Conservation (phyloP, 2,113 vertebrate species). For the Marmota flaviventris region DNA sequence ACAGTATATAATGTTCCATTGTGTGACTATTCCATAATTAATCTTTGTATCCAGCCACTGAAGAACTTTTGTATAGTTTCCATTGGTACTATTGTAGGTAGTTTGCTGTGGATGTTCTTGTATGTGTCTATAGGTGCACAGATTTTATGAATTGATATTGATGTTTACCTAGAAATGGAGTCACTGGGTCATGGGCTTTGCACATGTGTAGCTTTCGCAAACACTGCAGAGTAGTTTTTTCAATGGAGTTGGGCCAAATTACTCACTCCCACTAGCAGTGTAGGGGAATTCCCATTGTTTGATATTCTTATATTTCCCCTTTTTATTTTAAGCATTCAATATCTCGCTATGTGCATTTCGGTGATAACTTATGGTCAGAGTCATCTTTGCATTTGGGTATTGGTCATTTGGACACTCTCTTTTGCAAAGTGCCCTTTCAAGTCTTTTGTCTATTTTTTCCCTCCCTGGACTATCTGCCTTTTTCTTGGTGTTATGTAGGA, state of each 20-base stretch:
- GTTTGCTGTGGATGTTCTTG: background rate
- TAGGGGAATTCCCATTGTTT: background rate
- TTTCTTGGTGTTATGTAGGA: background rate
- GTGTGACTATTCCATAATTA: background rate
- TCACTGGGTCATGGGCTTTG: background rate
- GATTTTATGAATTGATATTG: background rate
- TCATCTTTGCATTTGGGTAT: background rate
- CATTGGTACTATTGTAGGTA: background rate
- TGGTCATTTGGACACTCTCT: background rate
- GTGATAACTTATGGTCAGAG: background rate
- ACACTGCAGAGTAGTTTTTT: background rate
- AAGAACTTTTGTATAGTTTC: background rate
- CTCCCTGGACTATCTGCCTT: background rate
- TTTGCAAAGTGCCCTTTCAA: background rate
- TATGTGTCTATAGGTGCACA: background rate
- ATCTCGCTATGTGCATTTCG: background rate
- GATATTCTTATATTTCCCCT: background rate
- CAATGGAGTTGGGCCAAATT: background rate
- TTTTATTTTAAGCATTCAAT: background rate
- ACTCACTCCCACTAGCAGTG: too few relatives aligned
- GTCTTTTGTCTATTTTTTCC: background rate
- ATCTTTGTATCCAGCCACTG: background rate
- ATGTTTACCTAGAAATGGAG: background rate
- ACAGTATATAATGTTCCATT: rapidly evolving
- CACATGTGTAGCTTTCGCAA: background rate